Evolutionary conservation across 2,113 vertebrate genomes (phyloP).

Genomic region (Alces alces): DNA sequence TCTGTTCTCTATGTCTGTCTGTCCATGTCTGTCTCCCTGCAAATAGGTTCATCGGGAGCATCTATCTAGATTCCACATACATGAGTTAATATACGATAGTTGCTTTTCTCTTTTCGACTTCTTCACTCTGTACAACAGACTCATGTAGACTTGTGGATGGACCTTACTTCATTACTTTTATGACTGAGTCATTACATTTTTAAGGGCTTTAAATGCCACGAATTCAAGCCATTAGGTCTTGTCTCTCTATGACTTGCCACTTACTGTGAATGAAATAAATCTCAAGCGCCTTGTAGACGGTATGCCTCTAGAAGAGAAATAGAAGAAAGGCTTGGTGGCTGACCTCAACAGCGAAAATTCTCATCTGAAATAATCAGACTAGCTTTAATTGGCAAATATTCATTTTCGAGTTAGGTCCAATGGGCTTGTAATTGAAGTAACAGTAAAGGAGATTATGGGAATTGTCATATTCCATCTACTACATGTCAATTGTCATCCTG

Average conservation of each 20-base stretch:
- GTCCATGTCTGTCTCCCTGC: background rate
- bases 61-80: background rate
- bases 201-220: background rate
- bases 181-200: background rate
- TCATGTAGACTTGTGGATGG: background rate
- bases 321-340: rapidly evolving
- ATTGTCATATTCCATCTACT: background rate
- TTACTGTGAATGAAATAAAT: background rate
- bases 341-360: too few species aligned
- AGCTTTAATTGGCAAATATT: background rate
- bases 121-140: background rate
- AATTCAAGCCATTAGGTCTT: background rate
- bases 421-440: background rate
- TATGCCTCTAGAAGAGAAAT: background rate
- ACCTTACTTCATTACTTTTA: background rate
- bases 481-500: background rate
- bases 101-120: background rate
- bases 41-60: background rate
- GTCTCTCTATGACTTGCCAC: background rate
- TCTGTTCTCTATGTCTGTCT: background rate
- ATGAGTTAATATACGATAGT: rapidly evolving
- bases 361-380: background rate
- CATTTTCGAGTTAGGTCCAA: background rate
- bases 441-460: background rate
- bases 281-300: background rate